A percentile compares a stretch with the other conserved stretches of the same genome.
Evolutionary conservation across 37 sponge, comb jelly and placozoan species (phyloP).

Genomic region (Amphimedon queenslandica): DNA sequence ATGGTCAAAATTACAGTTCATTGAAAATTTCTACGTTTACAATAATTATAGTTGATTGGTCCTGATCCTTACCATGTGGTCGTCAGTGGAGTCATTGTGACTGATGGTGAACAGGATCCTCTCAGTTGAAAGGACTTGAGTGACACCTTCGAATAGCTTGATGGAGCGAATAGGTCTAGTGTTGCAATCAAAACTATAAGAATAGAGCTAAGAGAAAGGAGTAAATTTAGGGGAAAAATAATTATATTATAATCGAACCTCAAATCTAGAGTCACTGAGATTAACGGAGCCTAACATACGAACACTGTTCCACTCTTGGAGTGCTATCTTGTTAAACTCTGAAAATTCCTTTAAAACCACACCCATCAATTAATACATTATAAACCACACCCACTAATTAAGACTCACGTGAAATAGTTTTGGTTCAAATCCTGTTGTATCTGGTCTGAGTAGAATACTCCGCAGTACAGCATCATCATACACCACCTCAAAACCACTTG

Average conservation of each 20-base stretch:
- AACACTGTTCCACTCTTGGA: conserved; percentile 51
- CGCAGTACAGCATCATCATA: conserved; percentile 55
- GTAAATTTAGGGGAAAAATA: neutral
- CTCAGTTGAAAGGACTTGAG: conserved; percentile 40
- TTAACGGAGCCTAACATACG: conserved; percentile 52
- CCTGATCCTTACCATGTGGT: neutral
- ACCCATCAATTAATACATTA: neutral
- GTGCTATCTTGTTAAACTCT: conserved; percentile 25
- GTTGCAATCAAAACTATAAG: conserved; percentile 41
- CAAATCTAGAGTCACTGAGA: conserved; percentile 34
- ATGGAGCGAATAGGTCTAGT: conserved; percentile 15
- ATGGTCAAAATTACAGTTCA: no score
- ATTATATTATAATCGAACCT: conserved; percentile 16
- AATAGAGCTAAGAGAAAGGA: conserved; percentile 38
- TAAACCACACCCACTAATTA: neutral
- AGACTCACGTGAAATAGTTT: conserved; percentile 6
- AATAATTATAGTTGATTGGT: no score
- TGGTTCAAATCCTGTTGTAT: conserved; percentile 14
- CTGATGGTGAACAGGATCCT: conserved; percentile 50
- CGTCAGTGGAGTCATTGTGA: conserved; percentile 43
- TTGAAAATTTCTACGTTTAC: no score
- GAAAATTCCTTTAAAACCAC: conserved; percentile 30
- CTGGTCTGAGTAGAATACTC: conserved; percentile 1
- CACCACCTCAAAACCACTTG: conserved; percentile 55
- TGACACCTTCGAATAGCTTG: conserved; percentile 37